These are phyloP conservation scores for Myotis lucifugus DNA, from an alignment of 2,113 vertebrate genomes.

Conservation along the genomic window DNA sequence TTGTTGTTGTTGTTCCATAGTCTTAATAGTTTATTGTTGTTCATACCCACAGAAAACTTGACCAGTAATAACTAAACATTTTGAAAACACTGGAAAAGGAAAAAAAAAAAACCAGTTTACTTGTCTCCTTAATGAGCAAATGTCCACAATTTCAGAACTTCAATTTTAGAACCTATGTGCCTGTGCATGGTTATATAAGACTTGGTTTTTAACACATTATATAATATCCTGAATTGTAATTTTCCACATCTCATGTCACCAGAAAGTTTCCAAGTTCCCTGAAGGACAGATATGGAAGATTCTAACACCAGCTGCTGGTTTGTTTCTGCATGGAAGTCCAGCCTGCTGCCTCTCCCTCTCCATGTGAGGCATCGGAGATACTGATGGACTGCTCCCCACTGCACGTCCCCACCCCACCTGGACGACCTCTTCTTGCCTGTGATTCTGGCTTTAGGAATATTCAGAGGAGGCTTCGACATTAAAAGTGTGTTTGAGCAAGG, in stretches of 20 bases:
- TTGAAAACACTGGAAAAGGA: constrained; percentile 36
- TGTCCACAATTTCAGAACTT: constrained; percentile 6
- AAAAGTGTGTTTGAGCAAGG: constrained; percentile 41
- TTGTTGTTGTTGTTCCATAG: not conserved
- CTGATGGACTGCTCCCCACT: not conserved
- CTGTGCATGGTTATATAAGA: not conserved
- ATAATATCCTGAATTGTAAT: not conserved
- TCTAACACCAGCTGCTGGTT: constrained; percentile 32
- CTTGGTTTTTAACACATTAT: not conserved
- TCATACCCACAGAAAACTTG: not conserved
- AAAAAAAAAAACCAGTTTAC: not conserved
- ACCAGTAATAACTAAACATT: not conserved
- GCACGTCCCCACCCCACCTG: not conserved
- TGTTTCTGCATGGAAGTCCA: not conserved
- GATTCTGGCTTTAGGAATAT: not conserved
- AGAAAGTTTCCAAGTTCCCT: constrained; percentile 35
- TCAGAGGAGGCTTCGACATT: constrained; percentile 15
- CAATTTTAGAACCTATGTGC: not conserved
- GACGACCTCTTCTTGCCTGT: not conserved
- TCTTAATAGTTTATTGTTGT: not conserved
- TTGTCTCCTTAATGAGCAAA: not conserved
- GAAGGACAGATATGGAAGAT: not conserved
- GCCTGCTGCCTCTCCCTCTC: not conserved
- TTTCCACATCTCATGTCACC: not conserved
- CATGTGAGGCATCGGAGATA: not conserved